phyloP scores from a whole-genome alignment of 2,888 invertebrate species.

The Rhamphomyia laevipes region DNA sequence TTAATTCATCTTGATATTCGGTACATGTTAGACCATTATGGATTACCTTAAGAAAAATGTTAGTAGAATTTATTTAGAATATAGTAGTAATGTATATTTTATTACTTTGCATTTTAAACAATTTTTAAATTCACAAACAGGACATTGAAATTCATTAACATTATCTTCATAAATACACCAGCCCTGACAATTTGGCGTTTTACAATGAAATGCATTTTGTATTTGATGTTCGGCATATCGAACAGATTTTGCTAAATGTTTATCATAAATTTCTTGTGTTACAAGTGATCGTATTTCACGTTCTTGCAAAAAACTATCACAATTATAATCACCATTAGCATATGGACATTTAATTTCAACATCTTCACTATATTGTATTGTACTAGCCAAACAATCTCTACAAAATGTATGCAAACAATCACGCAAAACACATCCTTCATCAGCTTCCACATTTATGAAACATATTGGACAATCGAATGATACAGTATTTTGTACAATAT shows the following conservation, averaged over 20 bases:
- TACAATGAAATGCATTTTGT: slow-evolving; percentile 76
- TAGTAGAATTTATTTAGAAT: slow-evolving; percentile 3
- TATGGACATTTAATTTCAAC: slow-evolving; percentile 73
- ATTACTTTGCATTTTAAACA: slow-evolving; percentile 77
- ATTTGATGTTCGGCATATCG: slow-evolving; percentile 71
- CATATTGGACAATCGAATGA: slow-evolving; percentile 75
- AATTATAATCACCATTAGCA: slow-evolving; percentile 58
- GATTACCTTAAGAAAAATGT: too few species aligned
- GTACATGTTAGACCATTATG: slow-evolving; percentile 70
- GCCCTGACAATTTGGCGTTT: slow-evolving; percentile 75
- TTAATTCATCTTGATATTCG: slow-evolving; percentile 59
- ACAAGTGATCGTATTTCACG: slow-evolving; percentile 74
- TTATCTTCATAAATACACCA: slow-evolving; percentile 86
- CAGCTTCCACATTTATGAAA: slow-evolving; percentile 49
- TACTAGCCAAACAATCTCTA: slow-evolving; percentile 55
- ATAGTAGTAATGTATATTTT: slow-evolving; percentile 5
- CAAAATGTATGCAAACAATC: slow-evolving; percentile 86
- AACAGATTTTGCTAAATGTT: slow-evolving; percentile 67
- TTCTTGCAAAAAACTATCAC: slow-evolving; percentile 66
- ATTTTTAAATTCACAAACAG: slow-evolving; percentile 66
- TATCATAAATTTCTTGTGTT: slow-evolving; percentile 58
- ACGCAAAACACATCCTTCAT: slow-evolving; percentile 62
- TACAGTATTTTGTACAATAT: slow-evolving; percentile 55
- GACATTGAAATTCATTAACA: slow-evolving; percentile 68
- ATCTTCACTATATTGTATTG: slow-evolving; percentile 64